Evolutionary conservation across 1,140 invertebrate genomes (phyloP), one percentile per base, ranked within the genome.

Genomic region (Brachionus koreanus): DNA sequence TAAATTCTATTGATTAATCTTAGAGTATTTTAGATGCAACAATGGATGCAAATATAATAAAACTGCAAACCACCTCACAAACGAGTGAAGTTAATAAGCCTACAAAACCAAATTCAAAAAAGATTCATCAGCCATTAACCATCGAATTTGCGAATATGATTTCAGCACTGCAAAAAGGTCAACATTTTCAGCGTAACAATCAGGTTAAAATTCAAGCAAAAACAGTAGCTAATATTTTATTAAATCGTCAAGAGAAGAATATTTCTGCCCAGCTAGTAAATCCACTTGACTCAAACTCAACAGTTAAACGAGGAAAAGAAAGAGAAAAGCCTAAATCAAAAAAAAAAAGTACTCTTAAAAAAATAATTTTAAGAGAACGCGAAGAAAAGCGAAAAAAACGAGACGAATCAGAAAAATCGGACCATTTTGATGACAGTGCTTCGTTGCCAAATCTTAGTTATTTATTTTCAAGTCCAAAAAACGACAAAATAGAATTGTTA

Each of bases 281-380:
- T 82, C 79, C 79, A 35, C 33, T 82, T 2, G 79, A 82, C 19
- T 19, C 79, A 16, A 82, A 12, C 9, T 29, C 65, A 29, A 61
- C 29, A n/a, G 10, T 35, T 13, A 88, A 87, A 83, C 74, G 88
- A 65, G 88, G 88, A 25, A 88, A 89, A 82, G 88, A 89, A 83
- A 84, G 87, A 69, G 88, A 89, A 84, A 85, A 83, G 6, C 86
- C 86, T 10, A 88, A 87, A 84, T 57, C 84, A 6, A 88, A 88
- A 83, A 88, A 88, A 83, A 87, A 87, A n/a, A 88, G 86, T 83
- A 85, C 86, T 19, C 82, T 88, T n/a, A 88, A 87, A 83, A 87
- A 65, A 85, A 87, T 88, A 5, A 89, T 89, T 67, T 81, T 88
- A 25, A 88, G 87, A 83, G 88, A 89, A 83, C 83, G 87, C 43